Base-by-base conservation (phyloP, 2,888 invertebrate species). In the Hydroisotoma schaefferi region DNA sequence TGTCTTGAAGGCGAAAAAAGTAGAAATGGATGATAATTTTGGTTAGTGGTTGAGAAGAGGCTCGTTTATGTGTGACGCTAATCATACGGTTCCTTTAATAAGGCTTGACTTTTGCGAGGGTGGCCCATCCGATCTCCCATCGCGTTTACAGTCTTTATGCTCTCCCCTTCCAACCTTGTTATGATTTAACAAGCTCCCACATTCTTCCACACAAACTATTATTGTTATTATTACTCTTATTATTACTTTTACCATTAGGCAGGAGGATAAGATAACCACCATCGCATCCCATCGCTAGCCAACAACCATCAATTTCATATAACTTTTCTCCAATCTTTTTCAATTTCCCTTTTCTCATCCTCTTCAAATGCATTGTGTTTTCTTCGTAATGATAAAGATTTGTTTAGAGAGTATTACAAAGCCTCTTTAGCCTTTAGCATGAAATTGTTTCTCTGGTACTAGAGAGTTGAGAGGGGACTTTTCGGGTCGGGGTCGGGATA, bases 61-160 rank as follows among this genome's bases (percentile, higher is more conserved):
- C 8, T 43, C 43, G 43, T 54, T 54, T 54, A 54, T 25, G 26
- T 54, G 40, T 54, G 54, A 54, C 54, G 43, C 54, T 54, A 54
- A 54, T 54, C 40, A 54, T 54, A 54, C 54, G 43, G 26, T 54
- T 54, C 54, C 43, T 40, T 43, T 54, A 54, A 54, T 54, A 54
- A 54, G 54, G 43, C 33, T 54, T 54, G 54, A 54, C 54, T 54
- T 54, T 54, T 54, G 54, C 52, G 52, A 54, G 54, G 54, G 54
- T 54, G 54, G 54, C 43, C 46, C 20, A 25, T 18, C 23, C 5
- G 54, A 54, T 40, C 54, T 54, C 54, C 54, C 54, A 54, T 54
- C 43, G 54, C 43, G 54, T 33, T 54, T 18, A n/a, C n/a, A n/a
- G n/a, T n/a, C n/a, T n/a, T n/a, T n/a, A n/a, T 33, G 8, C 26